Evolutionary conservation across 2,113 vertebrate genomes (phyloP).

Genomic region (Lontra canadensis): DNA sequence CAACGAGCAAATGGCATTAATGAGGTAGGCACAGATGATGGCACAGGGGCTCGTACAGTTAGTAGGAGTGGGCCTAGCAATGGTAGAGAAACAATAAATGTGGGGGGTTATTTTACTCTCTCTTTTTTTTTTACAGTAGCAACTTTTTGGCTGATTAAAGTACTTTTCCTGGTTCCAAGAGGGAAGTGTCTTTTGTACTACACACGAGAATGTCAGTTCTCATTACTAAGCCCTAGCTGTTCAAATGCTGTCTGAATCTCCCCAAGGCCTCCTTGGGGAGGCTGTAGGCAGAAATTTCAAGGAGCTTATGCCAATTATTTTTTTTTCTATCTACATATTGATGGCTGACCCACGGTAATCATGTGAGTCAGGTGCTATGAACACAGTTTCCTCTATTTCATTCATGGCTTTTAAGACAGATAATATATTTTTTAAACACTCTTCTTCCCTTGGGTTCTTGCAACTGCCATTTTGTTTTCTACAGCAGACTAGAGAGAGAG

Average conservation of each 20-base stretch:
- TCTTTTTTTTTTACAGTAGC: not conserved
- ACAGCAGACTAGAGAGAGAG: not conserved
- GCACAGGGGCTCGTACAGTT: slow-evolving; percentile 31
- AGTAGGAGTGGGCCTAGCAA: not conserved
- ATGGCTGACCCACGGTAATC: slow-evolving; percentile 64
- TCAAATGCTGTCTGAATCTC: slow-evolving; percentile 77
- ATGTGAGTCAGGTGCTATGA: slow-evolving; percentile 43
- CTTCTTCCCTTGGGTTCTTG: not conserved
- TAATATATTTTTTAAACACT: not conserved
- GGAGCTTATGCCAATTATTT: slow-evolving; percentile 79
- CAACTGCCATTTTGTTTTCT: slow-evolving; percentile 19
- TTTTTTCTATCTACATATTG: slow-evolving; percentile 74
- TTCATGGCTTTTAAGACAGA: slow-evolving; percentile 48
- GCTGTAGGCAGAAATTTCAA: slow-evolving; percentile 75
- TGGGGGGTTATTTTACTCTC: not conserved
- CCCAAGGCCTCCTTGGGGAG: slow-evolving; percentile 72
- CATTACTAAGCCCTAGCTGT: slow-evolving; percentile 71
- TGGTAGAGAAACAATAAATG: slow-evolving; percentile 30
- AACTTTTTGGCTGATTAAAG: slow-evolving; percentile 78
- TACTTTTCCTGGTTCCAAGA: slow-evolving; percentile 68
- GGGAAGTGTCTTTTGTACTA: slow-evolving; percentile 75
- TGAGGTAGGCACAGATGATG: slow-evolving; percentile 46
- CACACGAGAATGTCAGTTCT: slow-evolving; percentile 74
- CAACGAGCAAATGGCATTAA: slow-evolving; percentile 55
- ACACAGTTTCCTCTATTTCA: slow-evolving; percentile 61